Evolutionary conservation across 2,888 invertebrate genomes (phyloP).

Genomic region (Suillia variegata): DNA sequence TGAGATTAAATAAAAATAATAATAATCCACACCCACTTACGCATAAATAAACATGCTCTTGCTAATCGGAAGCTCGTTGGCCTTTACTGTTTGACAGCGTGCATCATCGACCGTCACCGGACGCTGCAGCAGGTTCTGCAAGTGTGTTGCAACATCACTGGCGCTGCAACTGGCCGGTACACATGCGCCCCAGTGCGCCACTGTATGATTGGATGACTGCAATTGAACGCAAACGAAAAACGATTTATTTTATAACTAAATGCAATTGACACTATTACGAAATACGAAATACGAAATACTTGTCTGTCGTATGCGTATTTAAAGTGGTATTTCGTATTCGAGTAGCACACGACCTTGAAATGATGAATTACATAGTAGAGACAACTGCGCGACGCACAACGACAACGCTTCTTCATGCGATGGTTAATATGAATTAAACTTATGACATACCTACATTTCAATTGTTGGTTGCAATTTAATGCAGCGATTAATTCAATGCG

Average conservation of each 20-base stretch:
- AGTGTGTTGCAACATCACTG: constrained; percentile 63
- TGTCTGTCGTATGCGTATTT: too few species aligned
- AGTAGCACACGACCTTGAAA: too few species aligned
- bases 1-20: background rate
- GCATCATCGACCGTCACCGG: constrained; percentile 61
- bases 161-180: constrained; percentile 67
- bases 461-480: too few species aligned
- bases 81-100: constrained; percentile 64
- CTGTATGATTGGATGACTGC: constrained; percentile 21
- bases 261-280: background rate
- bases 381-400: too few species aligned
- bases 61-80: constrained; percentile 59
- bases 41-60: constrained; percentile 52
- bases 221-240: constrained; percentile 11
- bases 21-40: constrained; percentile 48
- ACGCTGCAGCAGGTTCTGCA: constrained; percentile 49
- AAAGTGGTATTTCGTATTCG: too few species aligned
- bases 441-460: too few species aligned
- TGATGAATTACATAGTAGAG: too few species aligned
- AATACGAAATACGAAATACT: too few species aligned
- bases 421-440: too few species aligned
- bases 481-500: too few species aligned
- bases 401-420: too few species aligned
- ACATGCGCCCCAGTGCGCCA: constrained; percentile 69
- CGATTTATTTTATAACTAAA: constrained; percentile 1